These are phyloP conservation scores for Tympanoctomys barrerae DNA, from an alignment of 2,797 vertebrate genomes.

Conservation along the genomic window DNA sequence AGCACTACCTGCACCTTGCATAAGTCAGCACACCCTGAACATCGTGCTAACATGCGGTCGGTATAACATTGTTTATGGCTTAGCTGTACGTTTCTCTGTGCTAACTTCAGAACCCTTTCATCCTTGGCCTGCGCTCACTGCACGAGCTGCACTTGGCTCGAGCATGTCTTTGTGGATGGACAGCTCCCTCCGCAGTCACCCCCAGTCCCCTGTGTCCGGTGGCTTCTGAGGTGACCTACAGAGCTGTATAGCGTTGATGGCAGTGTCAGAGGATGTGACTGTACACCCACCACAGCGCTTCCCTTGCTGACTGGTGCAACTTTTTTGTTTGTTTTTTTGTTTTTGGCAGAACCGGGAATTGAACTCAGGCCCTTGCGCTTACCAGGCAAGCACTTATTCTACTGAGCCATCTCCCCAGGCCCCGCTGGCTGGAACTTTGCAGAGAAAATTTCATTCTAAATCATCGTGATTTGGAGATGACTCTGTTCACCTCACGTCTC, in stretches of 20 bases:
- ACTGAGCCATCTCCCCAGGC: too few relatives aligned
- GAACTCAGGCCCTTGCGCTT: too few relatives aligned
- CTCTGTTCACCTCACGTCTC: too few relatives aligned
- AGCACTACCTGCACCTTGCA: neutral
- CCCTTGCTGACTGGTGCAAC: neutral
- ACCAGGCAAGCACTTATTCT: too few relatives aligned
- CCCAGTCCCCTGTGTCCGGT: neutral
- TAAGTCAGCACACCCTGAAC: neutral
- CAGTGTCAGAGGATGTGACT: neutral
- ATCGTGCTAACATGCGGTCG: neutral
- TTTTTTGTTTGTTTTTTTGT: too few relatives aligned
- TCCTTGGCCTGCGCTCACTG: accelerated
- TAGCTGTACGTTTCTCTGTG: neutral
- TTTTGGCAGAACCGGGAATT: too few relatives aligned
- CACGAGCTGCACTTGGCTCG: neutral
- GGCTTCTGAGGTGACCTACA: accelerated
- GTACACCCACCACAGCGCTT: neutral
- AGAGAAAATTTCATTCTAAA: neutral
- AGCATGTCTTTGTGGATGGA: neutral
- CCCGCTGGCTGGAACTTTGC: neutral
- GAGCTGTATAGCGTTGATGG: neutral
- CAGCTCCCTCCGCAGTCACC: too few relatives aligned
- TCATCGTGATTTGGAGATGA: neutral
- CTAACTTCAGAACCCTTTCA: neutral
- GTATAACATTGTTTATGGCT: neutral